Conservation (phyloP, 2,113 vertebrate genomes). For the Hiodon tergisus region DNA sequence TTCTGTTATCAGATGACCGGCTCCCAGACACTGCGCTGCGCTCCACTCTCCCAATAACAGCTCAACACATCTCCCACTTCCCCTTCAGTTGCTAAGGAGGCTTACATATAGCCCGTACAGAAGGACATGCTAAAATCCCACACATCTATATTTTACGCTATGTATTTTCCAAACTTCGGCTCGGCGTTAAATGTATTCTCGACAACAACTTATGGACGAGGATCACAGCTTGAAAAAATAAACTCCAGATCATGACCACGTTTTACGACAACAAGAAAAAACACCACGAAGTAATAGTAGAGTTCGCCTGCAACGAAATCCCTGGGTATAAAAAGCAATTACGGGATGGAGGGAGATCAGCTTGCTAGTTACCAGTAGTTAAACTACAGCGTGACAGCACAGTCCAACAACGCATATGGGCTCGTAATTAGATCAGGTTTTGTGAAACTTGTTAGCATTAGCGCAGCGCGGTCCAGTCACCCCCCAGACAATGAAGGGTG, state of each 20-base stretch:
- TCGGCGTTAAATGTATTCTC: neutral
- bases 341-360: constrained; percentile 41
- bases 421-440: constrained; percentile 64
- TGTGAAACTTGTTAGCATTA: constrained; percentile 38
- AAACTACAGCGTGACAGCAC: constrained; percentile 23
- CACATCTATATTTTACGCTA: no score
- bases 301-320: constrained; percentile 34
- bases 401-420: constrained; percentile 25
- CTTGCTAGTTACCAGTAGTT: constrained; percentile 43
- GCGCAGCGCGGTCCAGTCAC: constrained; percentile 54
- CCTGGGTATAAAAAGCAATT: constrained; percentile 38
- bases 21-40: constrained; percentile 51
- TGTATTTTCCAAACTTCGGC: neutral
- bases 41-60: constrained; percentile 25
- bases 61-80: constrained; percentile 61
- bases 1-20: constrained; percentile 76
- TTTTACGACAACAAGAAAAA: neutral
- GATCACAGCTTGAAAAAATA: neutral
- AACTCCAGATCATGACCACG: neutral
- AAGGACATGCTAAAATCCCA: constrained; percentile 4
- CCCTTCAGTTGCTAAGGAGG: constrained; percentile 43
- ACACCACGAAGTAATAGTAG: constrained; percentile 26
- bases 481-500: constrained; percentile 29
- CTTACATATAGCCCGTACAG: constrained; percentile 26
- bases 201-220: neutral